Evolutionary conservation across 2,113 vertebrate species (phyloP).

Genomic region (Euleptes europaea): DNA sequence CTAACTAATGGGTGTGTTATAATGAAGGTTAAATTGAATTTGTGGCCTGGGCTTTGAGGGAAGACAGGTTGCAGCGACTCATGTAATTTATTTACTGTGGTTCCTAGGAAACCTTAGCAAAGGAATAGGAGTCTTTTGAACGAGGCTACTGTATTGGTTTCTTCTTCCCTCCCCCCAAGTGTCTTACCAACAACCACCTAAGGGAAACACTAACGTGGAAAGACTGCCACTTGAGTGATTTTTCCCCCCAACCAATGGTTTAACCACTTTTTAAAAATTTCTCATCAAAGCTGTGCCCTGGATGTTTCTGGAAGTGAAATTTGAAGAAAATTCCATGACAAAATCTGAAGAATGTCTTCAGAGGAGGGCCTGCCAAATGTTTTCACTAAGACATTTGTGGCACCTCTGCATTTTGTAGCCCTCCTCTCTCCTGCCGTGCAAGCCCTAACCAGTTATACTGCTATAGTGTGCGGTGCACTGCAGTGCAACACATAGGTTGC

Average conservation of each 20-base stretch:
- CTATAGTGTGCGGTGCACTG: background rate
- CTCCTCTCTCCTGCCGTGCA: background rate
- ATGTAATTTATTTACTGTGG: background rate
- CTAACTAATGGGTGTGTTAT: background rate
- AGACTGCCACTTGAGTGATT: background rate
- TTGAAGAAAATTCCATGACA: too few species aligned
- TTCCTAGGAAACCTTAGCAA: background rate
- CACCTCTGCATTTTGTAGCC: background rate
- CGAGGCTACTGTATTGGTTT: background rate
- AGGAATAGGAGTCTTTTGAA: background rate
- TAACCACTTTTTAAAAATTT: background rate
- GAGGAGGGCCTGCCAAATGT: too few species aligned
- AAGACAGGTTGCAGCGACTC: background rate
- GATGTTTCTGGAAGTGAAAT: background rate
- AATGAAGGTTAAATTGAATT: constrained; percentile 10
- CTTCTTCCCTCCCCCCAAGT: background rate
- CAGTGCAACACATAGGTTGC: background rate
- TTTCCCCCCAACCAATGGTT: background rate
- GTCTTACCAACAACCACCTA: background rate
- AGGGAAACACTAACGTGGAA: background rate
- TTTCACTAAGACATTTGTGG: too few species aligned
- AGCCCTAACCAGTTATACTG: background rate
- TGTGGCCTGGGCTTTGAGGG: background rate
- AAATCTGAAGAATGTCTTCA: too few species aligned
- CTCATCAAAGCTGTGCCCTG: background rate